Evolutionary conservation across 1,140 invertebrate genomes (phyloP).

Genomic region (Bradysia coprophila): DNA sequence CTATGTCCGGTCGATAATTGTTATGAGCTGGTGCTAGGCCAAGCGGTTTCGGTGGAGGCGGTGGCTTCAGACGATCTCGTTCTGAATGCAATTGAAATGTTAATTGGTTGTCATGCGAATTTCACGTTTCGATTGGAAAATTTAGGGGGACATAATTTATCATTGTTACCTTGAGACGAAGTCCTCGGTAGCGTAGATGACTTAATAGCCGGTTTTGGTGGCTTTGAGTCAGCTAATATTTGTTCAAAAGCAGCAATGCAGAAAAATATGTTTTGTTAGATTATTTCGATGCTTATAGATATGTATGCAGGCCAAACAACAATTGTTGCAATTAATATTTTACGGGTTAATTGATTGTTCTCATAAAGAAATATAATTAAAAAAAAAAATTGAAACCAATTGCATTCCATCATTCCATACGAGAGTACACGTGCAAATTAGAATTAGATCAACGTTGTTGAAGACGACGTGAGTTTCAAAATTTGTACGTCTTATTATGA

Average conservation of each 20-base stretch:
- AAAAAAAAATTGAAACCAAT: no score
- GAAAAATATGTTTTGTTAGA: not conserved
- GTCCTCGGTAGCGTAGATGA: slow-evolving; percentile 81
- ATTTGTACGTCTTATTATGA: no score
- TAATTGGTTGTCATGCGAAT: not conserved
- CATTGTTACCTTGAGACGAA: slow-evolving; percentile 87
- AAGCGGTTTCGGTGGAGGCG: slow-evolving; percentile 67
- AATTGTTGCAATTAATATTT: no score
- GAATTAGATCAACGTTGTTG: no score
- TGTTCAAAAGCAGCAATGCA: not conserved
- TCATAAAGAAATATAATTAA: not conserved
- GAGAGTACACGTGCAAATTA: not conserved
- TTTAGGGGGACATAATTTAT: not conserved
- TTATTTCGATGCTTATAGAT: not conserved
- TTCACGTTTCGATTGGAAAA: not conserved
- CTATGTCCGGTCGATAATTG: slow-evolving; percentile 37
- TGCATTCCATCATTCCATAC: not conserved
- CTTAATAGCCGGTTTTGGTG: slow-evolving; percentile 86
- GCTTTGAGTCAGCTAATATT: slow-evolving; percentile 66
- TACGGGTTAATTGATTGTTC: not conserved
- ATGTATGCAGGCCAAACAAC: not conserved
- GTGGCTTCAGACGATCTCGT: slow-evolving; percentile 63
- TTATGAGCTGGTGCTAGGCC: slow-evolving; percentile 39
- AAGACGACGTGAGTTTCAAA: no score
- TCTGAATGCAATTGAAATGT: slow-evolving; percentile 27